Conservation (phyloP, 2,797 vertebrate genomes). For the Crocidura indochinensis region DNA sequence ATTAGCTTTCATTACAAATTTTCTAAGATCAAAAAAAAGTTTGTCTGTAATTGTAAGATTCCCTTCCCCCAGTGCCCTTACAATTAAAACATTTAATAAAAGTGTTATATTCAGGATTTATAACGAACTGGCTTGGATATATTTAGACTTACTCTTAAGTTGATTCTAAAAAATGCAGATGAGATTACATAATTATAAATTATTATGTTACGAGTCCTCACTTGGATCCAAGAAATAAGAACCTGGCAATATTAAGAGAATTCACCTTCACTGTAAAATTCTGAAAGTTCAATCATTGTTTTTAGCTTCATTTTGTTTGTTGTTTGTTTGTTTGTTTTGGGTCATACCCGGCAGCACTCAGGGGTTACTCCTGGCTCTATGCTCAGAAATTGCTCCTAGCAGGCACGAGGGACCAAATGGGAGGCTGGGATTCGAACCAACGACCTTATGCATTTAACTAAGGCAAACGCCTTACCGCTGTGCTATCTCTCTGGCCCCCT, state of each 20-base stretch:
- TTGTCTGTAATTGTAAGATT: background rate
- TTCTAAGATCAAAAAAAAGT: background rate
- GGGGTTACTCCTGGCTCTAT: no score
- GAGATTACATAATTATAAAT: background rate
- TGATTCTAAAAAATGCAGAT: slow-evolving; percentile 39
- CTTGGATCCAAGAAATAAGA: slow-evolving; percentile 4
- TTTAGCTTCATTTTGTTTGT: no score
- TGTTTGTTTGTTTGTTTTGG: no score
- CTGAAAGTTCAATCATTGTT: background rate
- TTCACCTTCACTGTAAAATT: slow-evolving; percentile 43
- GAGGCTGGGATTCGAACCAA: no score
- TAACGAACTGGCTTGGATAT: slow-evolving; percentile 6
- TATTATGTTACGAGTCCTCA: slow-evolving; percentile 41
- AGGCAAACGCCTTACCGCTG: no score
- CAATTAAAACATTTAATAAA: background rate
- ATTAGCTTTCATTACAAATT: slow-evolving; percentile 44
- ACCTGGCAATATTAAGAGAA: background rate
- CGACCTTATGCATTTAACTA: no score
- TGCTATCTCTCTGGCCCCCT: no score
- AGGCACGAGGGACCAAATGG: no score
- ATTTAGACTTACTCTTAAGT: slow-evolving; percentile 42
- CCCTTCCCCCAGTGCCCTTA: no score
- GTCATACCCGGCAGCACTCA: no score
- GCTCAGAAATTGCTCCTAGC: no score
- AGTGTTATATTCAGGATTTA: background rate